phyloP scores from a whole-genome alignment of 2,888 invertebrate genomes.

The Megastigmus dorsalis region DNA sequence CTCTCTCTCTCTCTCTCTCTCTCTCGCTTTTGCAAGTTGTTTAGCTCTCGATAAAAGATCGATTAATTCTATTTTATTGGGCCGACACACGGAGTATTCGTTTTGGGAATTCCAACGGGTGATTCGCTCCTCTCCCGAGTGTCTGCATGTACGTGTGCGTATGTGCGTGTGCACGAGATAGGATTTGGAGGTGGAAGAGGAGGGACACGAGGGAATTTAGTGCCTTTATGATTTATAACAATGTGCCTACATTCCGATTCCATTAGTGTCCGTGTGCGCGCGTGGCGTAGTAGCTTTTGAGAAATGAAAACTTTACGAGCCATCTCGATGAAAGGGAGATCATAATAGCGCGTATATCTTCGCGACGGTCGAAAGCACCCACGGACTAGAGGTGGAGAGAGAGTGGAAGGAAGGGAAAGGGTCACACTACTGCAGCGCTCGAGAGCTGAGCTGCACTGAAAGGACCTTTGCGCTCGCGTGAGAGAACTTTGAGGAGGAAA shows the following conservation, averaged over 20 bases:
- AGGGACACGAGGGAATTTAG: conserved; percentile 8
- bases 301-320: conserved; percentile 52
- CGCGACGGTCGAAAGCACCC: conserved; percentile 17
- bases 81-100: background rate
- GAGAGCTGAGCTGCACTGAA: background rate
- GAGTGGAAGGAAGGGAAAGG: no score
- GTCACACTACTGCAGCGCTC: conserved; percentile 17
- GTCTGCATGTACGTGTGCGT: no score
- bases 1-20: background rate
- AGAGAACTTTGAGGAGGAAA: conserved; percentile 11
- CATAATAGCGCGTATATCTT: conserved; percentile 48
- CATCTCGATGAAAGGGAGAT: conserved; percentile 44
- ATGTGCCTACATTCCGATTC: conserved; percentile 41
- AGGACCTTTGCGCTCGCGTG: conserved; percentile 26
- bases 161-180: no score
- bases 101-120: conserved; percentile 14
- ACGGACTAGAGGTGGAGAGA: no score
- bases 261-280: conserved; percentile 29
- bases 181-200: no score
- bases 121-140: no score
- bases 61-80: conserved; percentile 33
- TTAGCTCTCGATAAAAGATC: conserved; percentile 12
- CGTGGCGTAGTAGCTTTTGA: conserved; percentile 17
- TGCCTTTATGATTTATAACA: conserved; percentile 31
- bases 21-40: background rate